phyloP scores from a whole-genome alignment of 2,888 invertebrate genomes.

The Netelia inedita region DNA sequence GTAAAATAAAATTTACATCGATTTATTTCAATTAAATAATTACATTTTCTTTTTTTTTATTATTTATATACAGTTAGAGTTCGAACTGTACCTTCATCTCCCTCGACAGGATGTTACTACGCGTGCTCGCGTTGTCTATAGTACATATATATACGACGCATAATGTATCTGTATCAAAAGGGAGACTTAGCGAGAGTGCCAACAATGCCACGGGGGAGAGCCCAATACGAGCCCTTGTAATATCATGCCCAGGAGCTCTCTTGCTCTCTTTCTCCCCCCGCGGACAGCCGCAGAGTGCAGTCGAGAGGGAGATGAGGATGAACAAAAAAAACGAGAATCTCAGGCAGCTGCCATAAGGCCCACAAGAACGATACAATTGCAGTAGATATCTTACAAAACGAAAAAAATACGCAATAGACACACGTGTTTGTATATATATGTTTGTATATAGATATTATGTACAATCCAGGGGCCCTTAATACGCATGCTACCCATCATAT shows the following conservation, averaged over 20 bases:
- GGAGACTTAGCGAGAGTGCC: slow-evolving; percentile 68
- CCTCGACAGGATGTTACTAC: slow-evolving; percentile 71
- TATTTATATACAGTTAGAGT: not conserved
- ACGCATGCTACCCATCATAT: slow-evolving; percentile 9
- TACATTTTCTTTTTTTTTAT: not conserved
- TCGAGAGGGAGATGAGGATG: slow-evolving; percentile 39
- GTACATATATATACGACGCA: slow-evolving; percentile 45
- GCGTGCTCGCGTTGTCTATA: slow-evolving; percentile 61
- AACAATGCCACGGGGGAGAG: slow-evolving; percentile 77
- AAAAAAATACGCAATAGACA: slow-evolving; percentile 49
- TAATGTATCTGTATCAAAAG: slow-evolving; percentile 81
- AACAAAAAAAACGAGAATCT: slow-evolving; percentile 68
- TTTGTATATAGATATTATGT: slow-evolving; percentile 31
- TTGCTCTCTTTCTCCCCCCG: slow-evolving; percentile 59
- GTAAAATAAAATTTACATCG: no score
- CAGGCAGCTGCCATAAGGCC: slow-evolving; percentile 79
- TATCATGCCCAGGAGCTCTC: slow-evolving; percentile 76
- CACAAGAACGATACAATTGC: slow-evolving; percentile 82
- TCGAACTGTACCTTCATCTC: not conserved
- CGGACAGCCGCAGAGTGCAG: slow-evolving; percentile 67
- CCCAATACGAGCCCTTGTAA: slow-evolving; percentile 80
- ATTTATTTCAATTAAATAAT: no score
- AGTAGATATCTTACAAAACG: slow-evolving; percentile 57
- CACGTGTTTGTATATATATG: slow-evolving; percentile 37
- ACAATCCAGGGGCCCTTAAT: slow-evolving; percentile 30